phyloP scores from a whole-genome alignment of 2,888 invertebrate species.

The Tolmerus cingulatus region DNA sequence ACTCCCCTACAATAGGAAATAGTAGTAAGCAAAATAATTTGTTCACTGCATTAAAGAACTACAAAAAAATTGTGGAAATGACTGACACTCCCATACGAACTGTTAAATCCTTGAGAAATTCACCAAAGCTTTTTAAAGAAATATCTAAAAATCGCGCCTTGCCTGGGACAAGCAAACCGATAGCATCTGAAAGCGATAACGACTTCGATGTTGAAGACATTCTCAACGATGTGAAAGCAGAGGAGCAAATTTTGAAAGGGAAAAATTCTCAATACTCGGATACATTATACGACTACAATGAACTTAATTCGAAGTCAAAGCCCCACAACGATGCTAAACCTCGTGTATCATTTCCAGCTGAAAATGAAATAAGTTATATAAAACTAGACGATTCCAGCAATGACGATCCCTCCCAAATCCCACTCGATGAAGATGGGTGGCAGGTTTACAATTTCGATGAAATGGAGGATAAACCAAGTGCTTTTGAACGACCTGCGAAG shows the following conservation, averaged over 20 bases:
- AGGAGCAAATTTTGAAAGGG: too few species aligned
- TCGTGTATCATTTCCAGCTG: background rate
- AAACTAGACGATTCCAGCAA: background rate
- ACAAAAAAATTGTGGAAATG: background rate
- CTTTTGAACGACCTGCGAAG: background rate
- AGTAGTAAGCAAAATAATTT: background rate
- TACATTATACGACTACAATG: constrained; percentile 46
- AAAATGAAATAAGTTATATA: background rate
- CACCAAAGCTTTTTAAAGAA: background rate
- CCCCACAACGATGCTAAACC: constrained; percentile 23
- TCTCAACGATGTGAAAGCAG: too few species aligned
- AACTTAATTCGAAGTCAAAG: constrained; percentile 48
- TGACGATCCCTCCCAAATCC: constrained; percentile 8
- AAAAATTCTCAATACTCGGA: constrained; percentile 52
- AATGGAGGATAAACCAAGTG: constrained; percentile 59
- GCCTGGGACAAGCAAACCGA: background rate
- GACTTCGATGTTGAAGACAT: too few species aligned
- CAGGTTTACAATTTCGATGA: constrained; percentile 54
- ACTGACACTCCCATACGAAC: background rate
- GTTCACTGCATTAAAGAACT: background rate
- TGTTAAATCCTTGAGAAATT: background rate
- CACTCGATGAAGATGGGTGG: constrained; percentile 67
- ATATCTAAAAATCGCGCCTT: background rate
- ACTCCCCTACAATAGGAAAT: background rate
- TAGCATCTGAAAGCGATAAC: background rate